A percentile compares a stretch with the other conserved stretches of the same genome.
Evolutionary conservation across 2,797 vertebrate genomes (phyloP).

Genomic region (Scolopax rusticola): DNA sequence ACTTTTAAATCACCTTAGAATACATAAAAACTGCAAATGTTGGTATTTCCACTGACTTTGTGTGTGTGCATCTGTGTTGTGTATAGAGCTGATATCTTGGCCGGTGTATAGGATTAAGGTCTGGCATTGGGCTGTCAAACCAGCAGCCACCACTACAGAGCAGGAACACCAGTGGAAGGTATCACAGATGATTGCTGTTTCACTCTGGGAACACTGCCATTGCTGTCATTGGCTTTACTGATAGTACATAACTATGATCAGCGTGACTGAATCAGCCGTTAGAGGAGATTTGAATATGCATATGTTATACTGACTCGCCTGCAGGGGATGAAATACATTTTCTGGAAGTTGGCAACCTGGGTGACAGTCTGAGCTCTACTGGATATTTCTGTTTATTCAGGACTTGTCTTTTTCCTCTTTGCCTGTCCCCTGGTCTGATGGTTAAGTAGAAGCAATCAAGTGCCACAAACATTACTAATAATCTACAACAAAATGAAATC

Average conservation of each 20-base stretch:
- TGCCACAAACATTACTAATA: neutral
- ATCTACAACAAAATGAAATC: neutral
- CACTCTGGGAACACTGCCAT: neutral
- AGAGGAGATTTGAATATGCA: neutral
- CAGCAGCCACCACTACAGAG: neutral
- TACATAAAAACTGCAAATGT: neutral
- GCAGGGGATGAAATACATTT: neutral
- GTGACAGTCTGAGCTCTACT: neutral
- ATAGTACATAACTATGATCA: neutral
- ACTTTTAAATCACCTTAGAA: neutral
- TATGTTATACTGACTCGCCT: neutral
- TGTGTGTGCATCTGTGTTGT: neutral
- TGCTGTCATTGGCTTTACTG: neutral
- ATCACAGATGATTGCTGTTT: neutral
- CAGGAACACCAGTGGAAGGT: neutral
- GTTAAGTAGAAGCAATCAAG: neutral
- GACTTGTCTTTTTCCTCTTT: neutral
- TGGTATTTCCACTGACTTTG: neutral
- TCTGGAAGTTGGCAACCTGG: neutral
- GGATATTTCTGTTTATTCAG: neutral
- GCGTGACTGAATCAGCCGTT: neutral
- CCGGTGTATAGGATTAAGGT: neutral
- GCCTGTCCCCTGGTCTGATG: neutral
- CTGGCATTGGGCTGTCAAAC: neutral
- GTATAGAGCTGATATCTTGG: neutral